phyloP scores from a whole-genome alignment of 1,140 invertebrate species.

The Teleopsis dalmanni region DNA sequence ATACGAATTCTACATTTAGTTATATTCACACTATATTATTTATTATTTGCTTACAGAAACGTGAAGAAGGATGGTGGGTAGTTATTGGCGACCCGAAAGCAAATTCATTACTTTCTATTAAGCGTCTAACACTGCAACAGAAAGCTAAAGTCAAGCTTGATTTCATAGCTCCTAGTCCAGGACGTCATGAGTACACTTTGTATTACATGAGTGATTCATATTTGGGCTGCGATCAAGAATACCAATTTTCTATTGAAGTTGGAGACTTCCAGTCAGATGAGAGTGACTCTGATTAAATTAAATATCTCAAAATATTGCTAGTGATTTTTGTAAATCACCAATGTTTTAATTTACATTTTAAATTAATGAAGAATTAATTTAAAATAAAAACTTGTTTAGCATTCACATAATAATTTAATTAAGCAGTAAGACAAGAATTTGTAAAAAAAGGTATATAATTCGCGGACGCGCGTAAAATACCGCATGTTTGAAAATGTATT shows the following conservation, averaged over 20 bases:
- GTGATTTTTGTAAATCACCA: background rate
- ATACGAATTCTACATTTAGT: background rate
- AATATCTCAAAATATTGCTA: background rate
- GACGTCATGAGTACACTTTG: constrained; percentile 83
- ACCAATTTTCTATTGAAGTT: constrained; percentile 77
- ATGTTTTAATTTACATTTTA: background rate
- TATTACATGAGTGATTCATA: constrained; percentile 99
- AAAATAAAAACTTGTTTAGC: background rate
- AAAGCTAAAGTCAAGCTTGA: constrained; percentile 92
- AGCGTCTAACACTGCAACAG: constrained; percentile 86
- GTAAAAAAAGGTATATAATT: too few species aligned
- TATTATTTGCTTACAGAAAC: constrained; percentile 59
- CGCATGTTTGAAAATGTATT: background rate
- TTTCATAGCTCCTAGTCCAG: constrained; percentile 83
- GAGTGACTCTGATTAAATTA: constrained; percentile 50
- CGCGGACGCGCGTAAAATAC: background rate
- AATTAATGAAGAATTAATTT: background rate
- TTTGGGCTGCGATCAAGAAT: constrained; percentile 96
- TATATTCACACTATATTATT: background rate
- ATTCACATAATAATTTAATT: background rate
- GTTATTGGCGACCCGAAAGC: constrained; percentile 94
- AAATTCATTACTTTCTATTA: constrained; percentile 94
- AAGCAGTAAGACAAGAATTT: too few species aligned
- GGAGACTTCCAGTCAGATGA: constrained; percentile 59
- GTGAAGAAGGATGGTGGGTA: constrained; percentile 99